These are phyloP conservation scores for Hemichromis elongatus DNA, from an alignment of 2,113 vertebrate genomes.

Conservation along the genomic window DNA sequence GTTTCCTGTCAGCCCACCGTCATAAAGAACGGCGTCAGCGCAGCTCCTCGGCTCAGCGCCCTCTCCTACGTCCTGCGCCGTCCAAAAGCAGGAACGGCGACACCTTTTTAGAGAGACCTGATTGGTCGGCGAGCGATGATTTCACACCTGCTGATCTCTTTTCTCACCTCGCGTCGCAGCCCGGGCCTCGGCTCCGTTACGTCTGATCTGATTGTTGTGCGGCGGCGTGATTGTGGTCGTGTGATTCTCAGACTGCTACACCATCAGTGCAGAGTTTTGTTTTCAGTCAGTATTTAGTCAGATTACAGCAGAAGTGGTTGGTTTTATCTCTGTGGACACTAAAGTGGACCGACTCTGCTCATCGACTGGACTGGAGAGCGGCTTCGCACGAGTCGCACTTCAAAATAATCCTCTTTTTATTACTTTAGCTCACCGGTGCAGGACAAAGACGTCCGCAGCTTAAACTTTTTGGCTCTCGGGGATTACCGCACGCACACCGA, in stretches of 20 bases:
- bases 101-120: background rate
- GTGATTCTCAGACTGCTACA: background rate
- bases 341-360: background rate
- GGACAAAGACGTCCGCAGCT: background rate
- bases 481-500: background rate
- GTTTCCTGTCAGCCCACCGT: too few species aligned
- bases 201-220: background rate
- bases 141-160: background rate
- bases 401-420: background rate
- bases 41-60: background rate
- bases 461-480: background rate
- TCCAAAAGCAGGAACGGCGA: background rate
- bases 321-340: background rate
- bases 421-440: background rate
- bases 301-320: background rate
- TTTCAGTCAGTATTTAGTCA: background rate
- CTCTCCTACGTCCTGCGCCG: too few species aligned
- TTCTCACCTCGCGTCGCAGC: background rate
- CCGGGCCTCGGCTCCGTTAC: background rate
- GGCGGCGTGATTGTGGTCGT: background rate
- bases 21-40: background rate
- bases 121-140: background rate
- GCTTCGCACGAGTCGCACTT: background rate
- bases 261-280: background rate
- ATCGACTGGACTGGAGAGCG: background rate